A percentile compares a stretch with the other conserved stretches of the same genome.
phyloP scores from a whole-genome alignment of 2,888 invertebrate genomes.

The Monoplex corrugatus region DNA sequence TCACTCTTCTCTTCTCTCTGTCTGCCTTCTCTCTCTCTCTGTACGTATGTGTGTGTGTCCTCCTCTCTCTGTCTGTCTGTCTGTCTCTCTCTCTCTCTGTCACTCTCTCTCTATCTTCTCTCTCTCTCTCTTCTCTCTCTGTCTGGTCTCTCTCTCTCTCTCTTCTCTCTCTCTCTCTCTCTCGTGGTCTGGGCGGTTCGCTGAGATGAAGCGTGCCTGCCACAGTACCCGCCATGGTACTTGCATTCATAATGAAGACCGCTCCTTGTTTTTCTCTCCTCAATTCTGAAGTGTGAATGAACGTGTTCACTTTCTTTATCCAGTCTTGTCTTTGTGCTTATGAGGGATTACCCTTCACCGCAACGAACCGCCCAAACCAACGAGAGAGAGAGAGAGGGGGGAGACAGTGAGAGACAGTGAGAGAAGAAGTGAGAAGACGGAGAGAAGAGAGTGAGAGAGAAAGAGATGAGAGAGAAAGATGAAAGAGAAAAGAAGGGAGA shows the following conservation, averaged over 20 bases:
- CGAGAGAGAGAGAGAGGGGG: too few species aligned
- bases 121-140: not conserved
- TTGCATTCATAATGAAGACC: too few species aligned
- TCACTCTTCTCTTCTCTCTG: not conserved
- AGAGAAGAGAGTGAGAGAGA: not conserved
- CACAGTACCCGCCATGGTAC: too few species aligned
- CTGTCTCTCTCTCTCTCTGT: not conserved
- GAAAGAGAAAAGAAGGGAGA: not conserved
- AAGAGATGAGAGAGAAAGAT: not conserved
- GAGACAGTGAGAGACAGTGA: too few species aligned
- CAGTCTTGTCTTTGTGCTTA: too few species aligned
- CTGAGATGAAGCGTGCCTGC: too few species aligned
- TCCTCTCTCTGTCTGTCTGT: not conserved
- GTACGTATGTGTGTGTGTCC: not conserved
- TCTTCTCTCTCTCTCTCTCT: slow-evolving; percentile 2
- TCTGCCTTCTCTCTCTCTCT: too few species aligned
- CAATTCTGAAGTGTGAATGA: too few species aligned
- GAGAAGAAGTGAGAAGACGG: not conserved
- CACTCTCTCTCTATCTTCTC: not conserved
- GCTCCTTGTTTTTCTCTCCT: too few species aligned
- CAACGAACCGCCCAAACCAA: too few species aligned
- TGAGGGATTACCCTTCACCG: too few species aligned
- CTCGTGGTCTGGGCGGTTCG: slow-evolving; percentile 20
- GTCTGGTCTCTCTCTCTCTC: slow-evolving; percentile 39
- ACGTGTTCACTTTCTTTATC: too few species aligned